Percentiles rank a stretch among this genome's conserved stretches.
Evolutionary conservation across 2,888 invertebrate species (phyloP).

Genomic region (Tupiocoris notatus): DNA sequence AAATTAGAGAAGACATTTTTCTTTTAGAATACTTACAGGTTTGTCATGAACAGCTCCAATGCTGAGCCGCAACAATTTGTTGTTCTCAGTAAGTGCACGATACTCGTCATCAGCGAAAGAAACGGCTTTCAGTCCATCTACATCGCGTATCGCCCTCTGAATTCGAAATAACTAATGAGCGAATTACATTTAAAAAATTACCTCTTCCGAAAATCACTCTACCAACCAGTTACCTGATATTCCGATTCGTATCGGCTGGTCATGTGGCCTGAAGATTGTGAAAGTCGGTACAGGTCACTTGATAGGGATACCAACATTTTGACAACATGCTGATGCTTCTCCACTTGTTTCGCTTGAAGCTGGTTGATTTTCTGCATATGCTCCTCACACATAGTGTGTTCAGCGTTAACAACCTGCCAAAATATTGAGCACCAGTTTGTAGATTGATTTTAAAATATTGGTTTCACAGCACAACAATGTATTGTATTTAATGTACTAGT

Average conservation of each 20-base stretch:
- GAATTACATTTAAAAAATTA: neutral
- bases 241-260: slow-evolving; percentile 60
- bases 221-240: slow-evolving; percentile 60
- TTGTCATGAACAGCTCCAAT: slow-evolving; percentile 21
- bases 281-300: slow-evolving; percentile 61
- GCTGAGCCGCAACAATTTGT: slow-evolving; percentile 24
- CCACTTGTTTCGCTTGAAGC: slow-evolving; percentile 55
- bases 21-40: too few relatives aligned
- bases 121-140: slow-evolving; percentile 62
- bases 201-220: too few relatives aligned
- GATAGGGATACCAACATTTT: slow-evolving; percentile 59
- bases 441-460: too few relatives aligned
- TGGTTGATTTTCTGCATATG: slow-evolving; percentile 54
- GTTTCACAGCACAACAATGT: too few relatives aligned
- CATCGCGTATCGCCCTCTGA: slow-evolving; percentile 57
- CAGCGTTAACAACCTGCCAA: slow-evolving; percentile 36
- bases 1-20: too few relatives aligned
- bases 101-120: slow-evolving; percentile 56
- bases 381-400: slow-evolving; percentile 28
- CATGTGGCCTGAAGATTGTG: slow-evolving; percentile 62
- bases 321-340: slow-evolving; percentile 56
- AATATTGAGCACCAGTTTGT: too few relatives aligned
- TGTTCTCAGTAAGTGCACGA: neutral
- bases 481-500: too few relatives aligned
- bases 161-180: neutral